Conservation (phyloP, 1,140 invertebrate genomes). For the Heliconius nattereri region DNA sequence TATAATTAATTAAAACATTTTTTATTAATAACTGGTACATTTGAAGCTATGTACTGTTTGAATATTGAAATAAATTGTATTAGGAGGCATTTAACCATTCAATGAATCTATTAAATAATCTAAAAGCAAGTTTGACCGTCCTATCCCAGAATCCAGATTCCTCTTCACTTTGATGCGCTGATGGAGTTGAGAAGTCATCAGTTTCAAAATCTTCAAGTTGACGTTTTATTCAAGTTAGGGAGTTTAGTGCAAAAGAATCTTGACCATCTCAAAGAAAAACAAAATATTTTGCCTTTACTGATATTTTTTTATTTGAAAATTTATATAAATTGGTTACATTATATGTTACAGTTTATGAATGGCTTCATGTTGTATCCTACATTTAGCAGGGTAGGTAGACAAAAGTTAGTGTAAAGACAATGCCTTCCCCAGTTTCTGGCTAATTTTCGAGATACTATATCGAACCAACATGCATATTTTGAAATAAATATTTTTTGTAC, state of each 20-base stretch:
- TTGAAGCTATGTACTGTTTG: background rate
- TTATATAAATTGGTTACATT: too few relatives aligned
- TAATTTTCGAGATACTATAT: too few relatives aligned
- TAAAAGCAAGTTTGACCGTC: conserved; percentile 64
- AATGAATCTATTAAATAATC: conserved; percentile 61
- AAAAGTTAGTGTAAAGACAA: too few relatives aligned
- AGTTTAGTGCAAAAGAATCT: conserved; percentile 3
- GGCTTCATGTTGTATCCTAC: too few relatives aligned
- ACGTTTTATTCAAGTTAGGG: conserved; percentile 45
- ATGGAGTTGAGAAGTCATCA: conserved; percentile 51
- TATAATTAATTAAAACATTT: background rate
- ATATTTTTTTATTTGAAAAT: too few relatives aligned
- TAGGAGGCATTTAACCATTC: conserved; percentile 66
- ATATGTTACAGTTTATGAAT: too few relatives aligned
- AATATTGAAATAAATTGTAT: background rate
- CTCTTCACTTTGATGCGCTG: conserved; percentile 47
- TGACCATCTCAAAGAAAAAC: background rate
- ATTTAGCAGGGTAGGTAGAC: too few relatives aligned
- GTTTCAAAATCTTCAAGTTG: conserved; percentile 58
- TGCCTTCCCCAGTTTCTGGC: too few relatives aligned
- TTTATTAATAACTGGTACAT: background rate
- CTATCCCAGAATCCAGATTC: conserved; percentile 66
- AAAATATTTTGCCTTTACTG: background rate
- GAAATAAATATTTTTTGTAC: too few relatives aligned
- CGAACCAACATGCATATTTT: too few relatives aligned